Percentiles rank a stretch among this genome's conserved stretches.
phyloP scores from a whole-genome alignment of 1,140 invertebrate genomes.

The Propsilocerus akamusi region DNA sequence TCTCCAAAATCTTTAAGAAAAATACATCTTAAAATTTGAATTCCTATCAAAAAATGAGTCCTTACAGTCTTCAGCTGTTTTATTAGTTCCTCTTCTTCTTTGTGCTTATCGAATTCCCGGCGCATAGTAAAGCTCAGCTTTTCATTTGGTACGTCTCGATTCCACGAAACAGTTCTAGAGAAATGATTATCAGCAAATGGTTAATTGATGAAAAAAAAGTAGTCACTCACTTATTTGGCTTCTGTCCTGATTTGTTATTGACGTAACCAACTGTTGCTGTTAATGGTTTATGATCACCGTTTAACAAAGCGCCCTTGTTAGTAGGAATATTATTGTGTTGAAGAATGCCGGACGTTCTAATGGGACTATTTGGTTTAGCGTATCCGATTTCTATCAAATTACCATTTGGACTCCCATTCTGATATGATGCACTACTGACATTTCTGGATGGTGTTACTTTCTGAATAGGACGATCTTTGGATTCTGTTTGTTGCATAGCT shows the following conservation, averaged over 20 bases:
- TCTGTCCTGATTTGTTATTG: constrained; percentile 20
- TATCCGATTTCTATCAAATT: constrained; percentile 10
- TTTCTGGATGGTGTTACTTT: constrained; percentile 37
- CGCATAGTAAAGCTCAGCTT: constrained; percentile 84
- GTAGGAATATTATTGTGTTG: constrained; percentile 10
- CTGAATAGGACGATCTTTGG: constrained; percentile 27
- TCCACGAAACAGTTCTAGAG: constrained; percentile 34
- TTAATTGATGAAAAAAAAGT: constrained; percentile 2
- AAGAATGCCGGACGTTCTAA: constrained; percentile 5
- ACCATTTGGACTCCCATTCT: constrained; percentile 16
- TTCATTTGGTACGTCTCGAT: constrained; percentile 43
- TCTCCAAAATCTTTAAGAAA: constrained; percentile 66
- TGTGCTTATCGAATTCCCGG: constrained; percentile 72
- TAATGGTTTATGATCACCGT: constrained; percentile 13
- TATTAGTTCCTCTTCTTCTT: constrained; percentile 73
- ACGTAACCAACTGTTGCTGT: constrained; percentile 15
- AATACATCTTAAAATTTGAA: constrained; percentile 5
- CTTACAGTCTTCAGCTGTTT: not conserved
- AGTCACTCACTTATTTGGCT: constrained; percentile 6
- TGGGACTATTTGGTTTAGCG: constrained; percentile 13
- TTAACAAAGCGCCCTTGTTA: constrained; percentile 8
- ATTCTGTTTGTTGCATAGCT: not conserved
- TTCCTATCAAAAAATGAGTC: not conserved
- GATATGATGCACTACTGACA: constrained; percentile 25
- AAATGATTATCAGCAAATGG: not conserved